A percentile compares a stretch with the other conserved stretches of the same genome.
Conservation (phyloP, 2,113 vertebrate genomes). For the Petromus typicus region DNA sequence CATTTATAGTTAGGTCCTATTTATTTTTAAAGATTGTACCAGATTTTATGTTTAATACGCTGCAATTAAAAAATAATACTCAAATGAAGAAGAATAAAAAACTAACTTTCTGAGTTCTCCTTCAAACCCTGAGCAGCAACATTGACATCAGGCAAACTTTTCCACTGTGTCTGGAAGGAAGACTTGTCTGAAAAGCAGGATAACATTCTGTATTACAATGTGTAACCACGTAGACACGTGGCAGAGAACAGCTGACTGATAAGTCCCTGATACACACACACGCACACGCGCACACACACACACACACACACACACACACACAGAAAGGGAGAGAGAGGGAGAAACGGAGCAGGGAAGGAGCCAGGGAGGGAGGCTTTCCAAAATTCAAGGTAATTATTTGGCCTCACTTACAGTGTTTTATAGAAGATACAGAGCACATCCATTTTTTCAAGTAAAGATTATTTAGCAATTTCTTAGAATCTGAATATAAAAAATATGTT, state of each 20-base stretch:
- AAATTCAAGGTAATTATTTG: conserved; percentile 37
- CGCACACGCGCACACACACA: neutral
- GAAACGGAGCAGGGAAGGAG: too few species aligned
- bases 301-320: neutral
- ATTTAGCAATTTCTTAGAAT: neutral
- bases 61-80: conserved; percentile 95
- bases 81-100: conserved; percentile 92
- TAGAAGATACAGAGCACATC: neutral
- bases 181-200: conserved; percentile 75
- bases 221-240: conserved; percentile 27
- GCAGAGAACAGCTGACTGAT: conserved; percentile 43
- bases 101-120: conserved; percentile 89
- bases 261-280: neutral
- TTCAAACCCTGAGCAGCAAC: conserved; percentile 87
- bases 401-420: neutral
- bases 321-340: neutral
- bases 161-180: conserved; percentile 79
- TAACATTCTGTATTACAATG: neutral
- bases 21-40: conserved; percentile 94
- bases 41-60: conserved; percentile 94
- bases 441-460: neutral
- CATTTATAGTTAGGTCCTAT: conserved; percentile 94
- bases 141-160: conserved; percentile 89
- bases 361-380: too few species aligned
- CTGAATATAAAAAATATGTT: neutral